phyloP scores from a whole-genome alignment of 2,113 vertebrate genomes.

The Chlorocebus sabaeus region DNA sequence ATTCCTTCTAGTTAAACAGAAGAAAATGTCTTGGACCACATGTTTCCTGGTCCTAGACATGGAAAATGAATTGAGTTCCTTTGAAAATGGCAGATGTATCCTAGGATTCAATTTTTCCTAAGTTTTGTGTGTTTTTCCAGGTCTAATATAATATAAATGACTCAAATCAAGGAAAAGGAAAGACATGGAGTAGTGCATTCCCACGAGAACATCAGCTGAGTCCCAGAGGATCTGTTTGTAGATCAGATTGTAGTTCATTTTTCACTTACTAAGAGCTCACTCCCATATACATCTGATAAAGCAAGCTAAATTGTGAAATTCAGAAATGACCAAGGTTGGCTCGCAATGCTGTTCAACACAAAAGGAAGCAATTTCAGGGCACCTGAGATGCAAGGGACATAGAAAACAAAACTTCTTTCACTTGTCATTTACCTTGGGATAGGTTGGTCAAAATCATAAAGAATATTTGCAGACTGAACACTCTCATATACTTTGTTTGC shows the following conservation, averaged over 20 bases:
- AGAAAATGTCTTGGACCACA: background rate
- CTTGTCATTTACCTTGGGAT: background rate
- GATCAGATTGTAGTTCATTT: constrained; percentile 70
- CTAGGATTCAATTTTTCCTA: constrained; percentile 44
- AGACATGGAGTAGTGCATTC: constrained; percentile 73
- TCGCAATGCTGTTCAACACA: background rate
- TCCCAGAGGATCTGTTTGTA: constrained; percentile 76
- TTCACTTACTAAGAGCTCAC: constrained; percentile 54
- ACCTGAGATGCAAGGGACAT: background rate
- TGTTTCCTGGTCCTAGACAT: background rate
- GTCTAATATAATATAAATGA: constrained; percentile 65
- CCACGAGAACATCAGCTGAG: constrained; percentile 56
- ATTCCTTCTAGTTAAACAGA: background rate
- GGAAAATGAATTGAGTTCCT: background rate
- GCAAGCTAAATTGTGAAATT: constrained; percentile 57
- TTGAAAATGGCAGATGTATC: constrained; percentile 33
- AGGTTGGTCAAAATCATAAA: background rate
- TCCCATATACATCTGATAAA: constrained; percentile 48
- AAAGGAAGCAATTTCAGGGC: background rate
- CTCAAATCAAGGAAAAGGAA: constrained; percentile 57
- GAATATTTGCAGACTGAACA: background rate
- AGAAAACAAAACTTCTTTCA: background rate
- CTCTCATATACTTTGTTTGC: background rate
- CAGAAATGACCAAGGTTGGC: constrained; percentile 49
- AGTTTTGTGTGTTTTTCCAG: constrained; percentile 72